Evolutionary conservation across 2,888 invertebrate genomes (phyloP), one percentile per base, ranked within the genome.

Genomic region (Pandemis heparana): DNA sequence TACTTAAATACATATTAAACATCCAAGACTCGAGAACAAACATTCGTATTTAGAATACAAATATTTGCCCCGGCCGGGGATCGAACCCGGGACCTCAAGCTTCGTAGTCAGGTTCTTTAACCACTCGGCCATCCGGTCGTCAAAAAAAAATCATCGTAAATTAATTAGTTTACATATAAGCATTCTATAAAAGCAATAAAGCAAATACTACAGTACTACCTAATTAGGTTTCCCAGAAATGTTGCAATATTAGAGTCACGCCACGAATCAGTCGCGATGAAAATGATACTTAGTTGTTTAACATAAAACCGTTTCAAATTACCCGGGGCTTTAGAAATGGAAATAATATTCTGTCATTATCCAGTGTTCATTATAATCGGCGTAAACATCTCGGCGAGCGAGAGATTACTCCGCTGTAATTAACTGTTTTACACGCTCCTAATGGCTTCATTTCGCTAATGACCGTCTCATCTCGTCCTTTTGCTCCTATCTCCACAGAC

Each of bases 391-490:
- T 82, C 82, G 78, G 78, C 65, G 38, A 68, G 66, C 51, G 83
- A 88, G 87, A 88, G 87, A 90, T 88, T 87, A 86, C 84, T 76
- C 77, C 79, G 74, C 70, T 82, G 86, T 92, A 92, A 93, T 94
- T 92, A 92, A 89, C 92, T 92, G 90, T 90, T 92, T 93, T 92
- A 92, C 92, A 90, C 90, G 87, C 89, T 90, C 86, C 88, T 92
- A 92, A 93, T 90, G 89, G 87, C 90, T 94, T 90, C 86, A 93
- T 92, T 91, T 83, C 86, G 88, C 90, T 92, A 93, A 93, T 92
- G 92, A 89, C 90, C 88, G 82, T 80, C 85, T 85, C 87, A 81
- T 84, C 85, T 88, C 87, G 80, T 87, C 87, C 85, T 87, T 84
- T 83, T 80, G 79, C 79, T 79, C 76, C 85, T 83, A 85, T 87